Base-by-base conservation (phyloP, 2,113 vertebrate species). In the Antennarius striatus region DNA sequence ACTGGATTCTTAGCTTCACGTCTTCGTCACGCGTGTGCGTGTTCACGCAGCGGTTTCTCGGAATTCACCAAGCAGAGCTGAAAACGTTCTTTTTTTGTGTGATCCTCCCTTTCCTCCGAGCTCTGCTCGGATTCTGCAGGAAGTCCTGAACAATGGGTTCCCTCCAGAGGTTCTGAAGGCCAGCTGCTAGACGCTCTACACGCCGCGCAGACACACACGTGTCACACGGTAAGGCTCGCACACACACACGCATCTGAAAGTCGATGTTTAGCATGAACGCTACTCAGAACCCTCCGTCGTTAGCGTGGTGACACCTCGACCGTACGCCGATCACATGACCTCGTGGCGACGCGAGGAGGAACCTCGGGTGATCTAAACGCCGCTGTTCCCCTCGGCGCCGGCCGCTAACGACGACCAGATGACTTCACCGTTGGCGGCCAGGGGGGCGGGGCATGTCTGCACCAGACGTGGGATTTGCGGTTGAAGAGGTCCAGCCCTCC, bases 111-210 rank as follows among this genome's bases (percentile, higher is more conserved):
- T 91, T 90, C 89, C 89, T 82, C 73, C 77, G 51, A 68, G 29
- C 40, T 68, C 62, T 69, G 47, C 36, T 77, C 61, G 52, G 69
- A 71, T 73, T 77, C 54, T 77, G 17, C 86, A 90, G 91, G 90
- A 92, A 92, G 68, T 43, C 65, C 70, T 71, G 54, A 89, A 92
- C 90, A 92, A 92, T 92, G 62, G 77, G 63, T 83, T 75, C 80
- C 68, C 68, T 73, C 76, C 59, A 59, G 68, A 81, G 72, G 56
- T 56, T 66, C 73, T 74, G 60, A 83, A 64, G 62, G 43, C 63
- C 66, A 80, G 76, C 82, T 85, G 60, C 79, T 67, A 79, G 68
- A 64, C 77, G 57, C 50, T n/a, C 10, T 28, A 57, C 45, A 66
- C 53, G 55, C 29, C 52, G 48, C 6, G 28, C 51, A 28, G 0